These are phyloP conservation scores for Parus major DNA, from an alignment of 2,113 vertebrate genomes.

Conservation along the genomic window DNA sequence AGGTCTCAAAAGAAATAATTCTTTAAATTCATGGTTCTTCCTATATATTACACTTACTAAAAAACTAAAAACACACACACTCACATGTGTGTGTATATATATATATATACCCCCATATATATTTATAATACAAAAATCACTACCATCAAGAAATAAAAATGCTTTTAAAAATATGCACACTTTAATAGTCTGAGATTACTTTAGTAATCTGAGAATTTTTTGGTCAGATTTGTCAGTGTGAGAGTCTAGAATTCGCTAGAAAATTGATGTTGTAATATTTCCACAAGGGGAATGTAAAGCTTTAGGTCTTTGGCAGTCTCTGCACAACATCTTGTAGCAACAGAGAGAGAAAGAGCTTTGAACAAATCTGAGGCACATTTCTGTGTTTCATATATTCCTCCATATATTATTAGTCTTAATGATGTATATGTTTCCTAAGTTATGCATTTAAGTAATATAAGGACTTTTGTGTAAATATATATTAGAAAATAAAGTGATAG, in stretches of 20 bases:
- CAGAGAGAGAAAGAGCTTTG: background rate
- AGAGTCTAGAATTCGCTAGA: background rate
- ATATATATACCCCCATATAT: no score
- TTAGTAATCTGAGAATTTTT: background rate
- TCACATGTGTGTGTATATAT: fast-evolving
- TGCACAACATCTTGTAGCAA: background rate
- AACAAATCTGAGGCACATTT: background rate
- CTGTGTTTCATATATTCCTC: background rate
- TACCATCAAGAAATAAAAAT: background rate
- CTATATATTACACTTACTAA: background rate
- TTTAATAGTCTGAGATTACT: background rate
- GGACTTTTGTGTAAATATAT: background rate
- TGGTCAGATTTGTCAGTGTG: background rate
- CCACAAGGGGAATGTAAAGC: background rate
- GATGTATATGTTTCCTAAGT: background rate
- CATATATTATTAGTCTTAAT: background rate
- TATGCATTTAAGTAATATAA: background rate
- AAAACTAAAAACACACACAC: background rate
- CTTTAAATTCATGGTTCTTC: background rate
- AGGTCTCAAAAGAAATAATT: background rate
- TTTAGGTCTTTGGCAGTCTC: background rate
- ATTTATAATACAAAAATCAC: background rate
- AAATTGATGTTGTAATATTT: background rate
- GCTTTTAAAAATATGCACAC: background rate
- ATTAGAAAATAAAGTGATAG: background rate